Conservation (phyloP, 1,140 invertebrate species). For the Calliopsis andreniformis region DNA sequence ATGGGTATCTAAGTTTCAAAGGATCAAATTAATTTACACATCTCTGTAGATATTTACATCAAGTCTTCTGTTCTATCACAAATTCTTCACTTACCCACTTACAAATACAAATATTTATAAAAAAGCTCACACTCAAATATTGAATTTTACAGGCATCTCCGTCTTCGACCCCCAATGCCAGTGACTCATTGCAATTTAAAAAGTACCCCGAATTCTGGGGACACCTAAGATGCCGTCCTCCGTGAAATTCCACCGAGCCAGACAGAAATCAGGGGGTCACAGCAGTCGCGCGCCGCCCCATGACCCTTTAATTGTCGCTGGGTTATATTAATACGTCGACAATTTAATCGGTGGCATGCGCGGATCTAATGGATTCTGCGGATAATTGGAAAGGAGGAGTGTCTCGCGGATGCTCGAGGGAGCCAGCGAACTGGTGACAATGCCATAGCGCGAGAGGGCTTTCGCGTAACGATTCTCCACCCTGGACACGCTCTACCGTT, state of each 20-base stretch:
- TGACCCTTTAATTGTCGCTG: conserved; percentile 60
- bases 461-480: conserved; percentile 54
- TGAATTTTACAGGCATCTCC: neutral
- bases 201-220: conserved; percentile 26
- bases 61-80: no score
- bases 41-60: no score
- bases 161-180: neutral
- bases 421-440: conserved; percentile 62
- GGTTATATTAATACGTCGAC: conserved; percentile 70
- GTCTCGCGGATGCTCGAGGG: conserved; percentile 30
- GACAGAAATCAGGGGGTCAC: conserved; percentile 28
- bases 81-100: no score
- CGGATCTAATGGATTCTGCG: conserved; percentile 64
- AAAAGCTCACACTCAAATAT: no score
- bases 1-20: no score
- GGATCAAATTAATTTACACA: no score
- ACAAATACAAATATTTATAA: no score
- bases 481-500: conserved; percentile 31
- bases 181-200: conserved; percentile 40
- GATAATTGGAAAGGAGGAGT: conserved; percentile 62
- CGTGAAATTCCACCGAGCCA: conserved; percentile 27
- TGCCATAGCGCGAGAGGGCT: conserved; percentile 61
- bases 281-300: conserved; percentile 1
- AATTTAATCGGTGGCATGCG: conserved; percentile 61
- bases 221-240: conserved; percentile 17